Evolutionary conservation across 2,113 vertebrate genomes (phyloP), one percentile per base, ranked within the genome.

Genomic region (Pomatorhinus ruficollis): DNA sequence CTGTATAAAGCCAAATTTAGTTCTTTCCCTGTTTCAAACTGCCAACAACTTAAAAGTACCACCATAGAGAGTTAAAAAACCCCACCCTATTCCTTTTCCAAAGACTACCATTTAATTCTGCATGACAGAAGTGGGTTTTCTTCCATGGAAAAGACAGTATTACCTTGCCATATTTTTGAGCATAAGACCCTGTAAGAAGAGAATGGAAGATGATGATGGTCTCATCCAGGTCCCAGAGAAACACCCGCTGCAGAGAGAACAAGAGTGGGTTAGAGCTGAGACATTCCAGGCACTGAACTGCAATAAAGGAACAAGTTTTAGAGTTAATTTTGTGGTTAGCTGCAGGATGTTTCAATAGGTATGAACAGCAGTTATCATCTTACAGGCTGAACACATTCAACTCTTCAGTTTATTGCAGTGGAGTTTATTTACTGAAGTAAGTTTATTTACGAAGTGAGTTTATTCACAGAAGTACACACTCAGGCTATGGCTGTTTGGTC

Each of bases 141-240:
- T 47, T 50, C 52, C 39, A 61, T 42, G 50, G 52, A 80, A 63
- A 30, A 64, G 23, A 22, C 15, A 78, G 4, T 5, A 42, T 95
- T 97, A 99, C 99, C 99, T 99, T 99, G 95, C 99, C 98, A 90
- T 99, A 99, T 94, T 99, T 99, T 96, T 99, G 99, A 11, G 99
- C 99, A 13, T 99, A 99, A 63, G 99, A 99, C 78, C 99, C 99
- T 7, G 99, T 99, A 91, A 99, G 99, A 93, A 99, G 99, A 2
- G 99, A 99, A 95, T 99, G 99, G 98, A 99, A 99, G 94, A 99
- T 99, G 59, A 99, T 99, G 92, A 99, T 99, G 91, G 99, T 99
- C 97, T 99, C 99, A 95, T 99, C 99, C 98, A 99, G 97, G 97
- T 99, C 99, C 99, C 99, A 99, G 35, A 99, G 97, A 77, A 99